Evolutionary conservation across 1,140 invertebrate genomes (phyloP).

Genomic region (Scaptomyza pallida): DNA sequence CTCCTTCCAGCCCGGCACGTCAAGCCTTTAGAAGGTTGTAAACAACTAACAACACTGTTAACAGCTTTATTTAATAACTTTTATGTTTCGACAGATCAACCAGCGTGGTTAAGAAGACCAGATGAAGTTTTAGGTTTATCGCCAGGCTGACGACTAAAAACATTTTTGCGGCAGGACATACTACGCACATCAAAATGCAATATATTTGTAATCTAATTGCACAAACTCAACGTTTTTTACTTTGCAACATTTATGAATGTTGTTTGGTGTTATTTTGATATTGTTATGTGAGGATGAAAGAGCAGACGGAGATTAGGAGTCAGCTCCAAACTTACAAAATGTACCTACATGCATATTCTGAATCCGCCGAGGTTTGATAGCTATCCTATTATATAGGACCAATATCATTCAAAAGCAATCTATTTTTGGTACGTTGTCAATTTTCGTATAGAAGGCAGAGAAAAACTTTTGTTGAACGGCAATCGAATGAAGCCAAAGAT

Average conservation of each 20-base stretch:
- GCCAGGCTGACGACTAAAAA: not conserved
- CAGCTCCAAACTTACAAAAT: too few species aligned
- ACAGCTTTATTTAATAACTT: not conserved
- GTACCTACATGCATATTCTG: too few species aligned
- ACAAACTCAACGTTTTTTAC: not conserved
- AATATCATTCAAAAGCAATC: too few species aligned
- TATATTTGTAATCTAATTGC: conserved; percentile 8
- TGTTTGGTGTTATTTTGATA: too few species aligned
- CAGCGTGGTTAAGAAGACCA: conserved; percentile 72
- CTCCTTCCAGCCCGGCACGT: conserved; percentile 85
- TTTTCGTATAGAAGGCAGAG: too few species aligned
- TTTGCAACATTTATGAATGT: too few species aligned
- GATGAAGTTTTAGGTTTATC: conserved; percentile 54
- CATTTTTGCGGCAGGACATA: conserved; percentile 2
- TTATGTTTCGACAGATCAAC: conserved; percentile 51
- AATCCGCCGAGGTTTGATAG: too few species aligned
- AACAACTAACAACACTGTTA: too few species aligned
- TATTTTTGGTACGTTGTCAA: too few species aligned
- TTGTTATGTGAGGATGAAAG: too few species aligned
- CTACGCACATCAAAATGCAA: not conserved
- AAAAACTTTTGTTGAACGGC: not conserved
- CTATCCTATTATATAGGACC: too few species aligned
- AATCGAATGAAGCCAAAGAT: conserved; percentile 1
- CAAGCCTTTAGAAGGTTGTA: conserved; percentile 76
- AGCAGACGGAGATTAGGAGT: too few species aligned